Base-by-base conservation (phyloP, 64 coral and sea anemone genomes). In the Hydrozoanthus tunicans region DNA sequence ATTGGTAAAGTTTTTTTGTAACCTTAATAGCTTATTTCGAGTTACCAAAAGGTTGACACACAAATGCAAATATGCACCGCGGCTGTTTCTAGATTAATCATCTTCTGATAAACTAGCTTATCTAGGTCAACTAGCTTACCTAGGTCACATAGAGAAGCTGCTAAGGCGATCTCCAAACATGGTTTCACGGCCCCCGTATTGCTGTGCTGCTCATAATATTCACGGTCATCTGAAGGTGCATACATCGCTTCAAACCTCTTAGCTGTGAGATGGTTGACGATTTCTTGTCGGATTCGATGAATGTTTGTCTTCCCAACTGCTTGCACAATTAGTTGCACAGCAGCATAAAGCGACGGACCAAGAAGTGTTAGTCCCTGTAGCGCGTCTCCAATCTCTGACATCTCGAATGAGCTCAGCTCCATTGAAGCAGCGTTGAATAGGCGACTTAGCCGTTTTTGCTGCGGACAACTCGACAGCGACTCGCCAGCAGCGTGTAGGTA, bases 201-300 rank as follows among this genome's bases (percentile, higher is more conserved):
- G 15, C 77, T 58, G 56, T 79, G 77, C 77, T 79, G 77, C n/a
- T 79, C 77, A 20, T 79, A 79, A 79, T 79, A 79, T n/a, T 57
- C 54, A 15, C 53, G 56, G 4, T 5, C 55, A 23, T 79, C 77
- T 79, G 77, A 79, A 2, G 77, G 77, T 6, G 77, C 77, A 20
- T 58, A 57, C 53, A 23, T 12, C 9, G 53, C 77, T 23, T 79
- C 77, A 15, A 57, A 59, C 3, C 13, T 78, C 75, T 78, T 78
- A 11, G 75, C 75, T 10, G 32, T 78, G 5, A 78, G 75, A 6
- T 79, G 77, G n/a, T 79, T 79, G 5, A 79, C 77, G 4, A 79
- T 79, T 56, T 79, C 77, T 58, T 79, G 53, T 7, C 53, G 53
- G 53, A 82, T 52, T 82, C 80, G 80, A 11, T 26, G 32, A 12